Evolutionary conservation across 2,113 vertebrate species (phyloP).

Genomic region (Pionites leucogaster): DNA sequence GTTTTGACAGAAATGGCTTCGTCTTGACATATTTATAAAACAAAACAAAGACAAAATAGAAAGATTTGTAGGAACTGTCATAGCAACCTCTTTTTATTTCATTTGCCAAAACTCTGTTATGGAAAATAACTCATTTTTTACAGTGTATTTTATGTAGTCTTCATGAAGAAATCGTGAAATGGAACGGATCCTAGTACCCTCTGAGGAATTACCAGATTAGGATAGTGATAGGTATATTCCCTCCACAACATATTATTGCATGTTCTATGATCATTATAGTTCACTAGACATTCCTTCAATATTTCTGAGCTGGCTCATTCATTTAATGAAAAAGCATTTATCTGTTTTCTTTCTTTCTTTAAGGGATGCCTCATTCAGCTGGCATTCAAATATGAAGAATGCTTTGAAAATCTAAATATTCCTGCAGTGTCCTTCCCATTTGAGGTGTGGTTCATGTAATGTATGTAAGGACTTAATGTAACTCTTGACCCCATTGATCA

Average conservation of each 20-base stretch:
- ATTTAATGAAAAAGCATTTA: background rate
- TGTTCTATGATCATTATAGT: background rate
- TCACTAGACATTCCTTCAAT: background rate
- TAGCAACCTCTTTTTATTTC: background rate
- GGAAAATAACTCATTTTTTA: background rate
- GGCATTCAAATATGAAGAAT: background rate
- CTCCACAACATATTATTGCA: background rate
- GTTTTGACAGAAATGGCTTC: slow-evolving; percentile 8
- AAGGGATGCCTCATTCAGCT: background rate
- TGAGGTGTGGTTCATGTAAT: background rate
- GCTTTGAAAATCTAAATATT: background rate
- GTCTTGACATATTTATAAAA: slow-evolving; percentile 22
- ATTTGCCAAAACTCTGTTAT: background rate
- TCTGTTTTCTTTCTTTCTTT: background rate
- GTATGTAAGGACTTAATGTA: background rate
- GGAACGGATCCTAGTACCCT: background rate
- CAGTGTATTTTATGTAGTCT: background rate
- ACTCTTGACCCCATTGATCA: background rate
- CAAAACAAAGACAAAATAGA: slow-evolving; percentile 22
- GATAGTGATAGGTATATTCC: accelerated
- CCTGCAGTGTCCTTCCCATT: background rate
- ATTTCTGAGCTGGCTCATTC: background rate
- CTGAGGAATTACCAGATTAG: background rate
- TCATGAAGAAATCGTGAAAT: background rate
- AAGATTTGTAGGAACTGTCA: slow-evolving; percentile 6